Conservation (phyloP, 2,888 invertebrate genomes). For the Eurois occulta region DNA sequence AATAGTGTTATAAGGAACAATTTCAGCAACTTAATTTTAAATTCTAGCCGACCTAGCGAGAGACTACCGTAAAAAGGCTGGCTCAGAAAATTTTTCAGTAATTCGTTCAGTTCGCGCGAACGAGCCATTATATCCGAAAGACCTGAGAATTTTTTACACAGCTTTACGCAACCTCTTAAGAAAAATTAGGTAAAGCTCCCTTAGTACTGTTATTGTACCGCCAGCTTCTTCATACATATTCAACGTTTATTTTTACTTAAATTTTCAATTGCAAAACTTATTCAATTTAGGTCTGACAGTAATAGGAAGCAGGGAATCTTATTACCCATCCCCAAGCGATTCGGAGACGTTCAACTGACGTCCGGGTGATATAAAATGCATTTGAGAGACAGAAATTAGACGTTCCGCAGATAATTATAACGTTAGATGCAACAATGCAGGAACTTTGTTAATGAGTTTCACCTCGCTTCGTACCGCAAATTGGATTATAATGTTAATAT, state of each 20-base stretch:
- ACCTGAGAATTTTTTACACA: conserved; percentile 51
- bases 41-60: conserved; percentile 44
- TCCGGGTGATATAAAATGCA: conserved; percentile 81
- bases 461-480: conserved; percentile 85
- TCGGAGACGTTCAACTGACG: conserved; percentile 74
- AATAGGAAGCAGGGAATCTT: conserved; percentile 80
- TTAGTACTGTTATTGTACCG: conserved; percentile 55
- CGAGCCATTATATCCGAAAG: conserved; percentile 54
- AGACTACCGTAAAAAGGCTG: conserved; percentile 57
- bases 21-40: conserved; percentile 55
- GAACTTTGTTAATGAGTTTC: conserved; percentile 87
- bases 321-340: conserved; percentile 76
- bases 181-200: conserved; percentile 47
- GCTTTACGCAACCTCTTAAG: conserved; percentile 27
- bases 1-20: conserved; percentile 31
- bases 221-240: conserved; percentile 55
- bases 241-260: conserved; percentile 57
- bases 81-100: conserved; percentile 48
- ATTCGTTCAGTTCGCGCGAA: conserved; percentile 43
- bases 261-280: conserved; percentile 71
- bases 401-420: conserved; percentile 73
- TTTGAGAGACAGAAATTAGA: conserved; percentile 76
- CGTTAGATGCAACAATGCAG: conserved; percentile 87
- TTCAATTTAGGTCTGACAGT: conserved; percentile 81
- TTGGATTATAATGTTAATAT: conserved; percentile 90